Base-by-base conservation (phyloP, 2,797 vertebrate species). In the Ctenopoma kingsleyae region DNA sequence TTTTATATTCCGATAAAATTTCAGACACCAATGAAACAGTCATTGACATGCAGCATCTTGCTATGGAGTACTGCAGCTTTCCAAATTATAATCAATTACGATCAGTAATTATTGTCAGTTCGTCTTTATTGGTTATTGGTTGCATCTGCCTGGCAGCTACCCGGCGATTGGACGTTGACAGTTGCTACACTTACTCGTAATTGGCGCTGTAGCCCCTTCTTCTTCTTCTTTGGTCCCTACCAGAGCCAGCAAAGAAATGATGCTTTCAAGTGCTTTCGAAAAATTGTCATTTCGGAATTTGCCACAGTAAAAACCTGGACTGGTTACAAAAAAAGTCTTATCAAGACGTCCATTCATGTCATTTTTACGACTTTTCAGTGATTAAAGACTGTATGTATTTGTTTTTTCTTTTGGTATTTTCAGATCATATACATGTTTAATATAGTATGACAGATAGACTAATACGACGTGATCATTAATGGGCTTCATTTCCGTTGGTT, bases 241-340 rank as follows among this genome's bases (percentile, higher is more conserved):
- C 12, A 16, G n/a, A 22, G 5, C 22, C 23, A 9, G 15, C 25
- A 40, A 55, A 44, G 22, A n/a, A 54, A 11, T 65, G 80, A 49
- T 63, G 86, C 83, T 15, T 88, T 87, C 65, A 82, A 0, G 4
- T 46, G 17, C 36, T 22, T 51, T 54, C 1, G 46, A 61, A 74
- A 66, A 71, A 0, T 2, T 8, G 0, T 0, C 0, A n/a, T 0
- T 3, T 32, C 5, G 4, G 1, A 56, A 5, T 0, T 4, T 12
- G 3, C 4, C 12, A 72, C 15, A 36, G 4, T 8, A 8, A 4
- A 23, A 62, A 62, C 17, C 1, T 3, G 0, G 5, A 0, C 22
- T 1, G 12, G 3, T 43, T 9, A 32, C 8, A 32, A 2, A 32
- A 1, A 32, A 32, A 9, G 27, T 7, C 15, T 0, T 2, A 19